Evolutionary conservation across 2,113 vertebrate species (phyloP).

Genomic region (Pseudorasbora parva): DNA sequence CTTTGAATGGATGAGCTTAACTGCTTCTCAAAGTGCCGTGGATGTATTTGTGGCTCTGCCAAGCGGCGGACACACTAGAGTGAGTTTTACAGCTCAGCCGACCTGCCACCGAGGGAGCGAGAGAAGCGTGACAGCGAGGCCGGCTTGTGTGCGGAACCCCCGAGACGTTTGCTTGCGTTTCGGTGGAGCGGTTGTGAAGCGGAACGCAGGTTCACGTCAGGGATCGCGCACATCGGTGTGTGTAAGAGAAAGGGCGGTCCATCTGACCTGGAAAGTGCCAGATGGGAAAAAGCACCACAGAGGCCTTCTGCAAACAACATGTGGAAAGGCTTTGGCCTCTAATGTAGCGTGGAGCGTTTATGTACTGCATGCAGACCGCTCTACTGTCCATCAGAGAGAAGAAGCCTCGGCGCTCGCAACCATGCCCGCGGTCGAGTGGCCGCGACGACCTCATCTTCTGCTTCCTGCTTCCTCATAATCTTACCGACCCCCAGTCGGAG

Average conservation of each 20-base stretch:
- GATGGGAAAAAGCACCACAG: conserved; percentile 67
- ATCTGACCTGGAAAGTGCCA: conserved; percentile 70
- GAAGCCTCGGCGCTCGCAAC: conserved; percentile 44
- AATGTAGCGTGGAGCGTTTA: conserved; percentile 79
- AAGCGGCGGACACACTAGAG: conserved; percentile 32
- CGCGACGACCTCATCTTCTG: conserved; percentile 44
- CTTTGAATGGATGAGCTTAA: conserved; percentile 51
- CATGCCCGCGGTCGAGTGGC: conserved; percentile 35
- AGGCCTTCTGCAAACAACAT: conserved; percentile 77
- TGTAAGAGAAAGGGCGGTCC: not conserved
- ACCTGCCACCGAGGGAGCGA: conserved; percentile 42
- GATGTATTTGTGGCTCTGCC: conserved; percentile 37
- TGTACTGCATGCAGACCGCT: conserved; percentile 66
- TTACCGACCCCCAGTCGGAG: not conserved
- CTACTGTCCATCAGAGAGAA: conserved; percentile 67
- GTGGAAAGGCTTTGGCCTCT: conserved; percentile 75
- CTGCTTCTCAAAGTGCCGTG: conserved; percentile 47
- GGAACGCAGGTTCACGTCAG: conserved; percentile 61
- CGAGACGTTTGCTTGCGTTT: conserved; percentile 45
- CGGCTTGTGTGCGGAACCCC: not conserved
- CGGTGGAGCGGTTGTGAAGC: conserved; percentile 37
- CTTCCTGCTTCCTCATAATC: conserved; percentile 45
- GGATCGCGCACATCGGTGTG: conserved; percentile 35
- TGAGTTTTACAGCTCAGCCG: conserved; percentile 40
- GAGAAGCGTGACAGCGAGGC: conserved; percentile 3